Evolutionary conservation across 2,888 invertebrate genomes (phyloP).

Genomic region (Tenthredo notha): DNA sequence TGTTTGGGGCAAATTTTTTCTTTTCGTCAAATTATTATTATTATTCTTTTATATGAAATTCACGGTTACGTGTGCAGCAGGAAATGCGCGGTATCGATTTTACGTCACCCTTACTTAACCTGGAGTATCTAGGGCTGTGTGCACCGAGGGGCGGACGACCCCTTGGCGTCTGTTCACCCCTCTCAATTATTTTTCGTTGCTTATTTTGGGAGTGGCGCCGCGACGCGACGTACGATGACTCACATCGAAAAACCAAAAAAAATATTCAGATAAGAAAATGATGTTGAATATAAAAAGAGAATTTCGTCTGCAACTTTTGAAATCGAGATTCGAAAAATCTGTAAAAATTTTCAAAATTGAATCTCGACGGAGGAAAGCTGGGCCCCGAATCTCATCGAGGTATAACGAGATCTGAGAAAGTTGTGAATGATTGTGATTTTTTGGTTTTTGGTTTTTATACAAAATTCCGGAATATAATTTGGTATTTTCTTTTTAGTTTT

Average conservation of each 20-base stretch:
- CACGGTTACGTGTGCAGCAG: constrained; percentile 3
- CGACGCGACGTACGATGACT: background rate
- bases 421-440: background rate
- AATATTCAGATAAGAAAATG: background rate
- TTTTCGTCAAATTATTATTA: no score
- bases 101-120: constrained; percentile 20
- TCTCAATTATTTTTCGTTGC: background rate
- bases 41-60: no score
- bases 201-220: background rate
- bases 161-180: constrained; percentile 8
- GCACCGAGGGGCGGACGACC: background rate
- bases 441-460: no score
- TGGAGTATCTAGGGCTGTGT: background rate
- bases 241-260: background rate
- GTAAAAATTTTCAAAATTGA: background rate
- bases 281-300: background rate
- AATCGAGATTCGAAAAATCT: background rate
- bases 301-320: background rate
- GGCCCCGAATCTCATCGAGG: background rate
- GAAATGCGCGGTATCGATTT: constrained; percentile 34
- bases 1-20: no score
- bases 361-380: background rate
- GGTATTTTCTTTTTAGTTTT: background rate
- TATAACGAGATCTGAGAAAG: background rate
- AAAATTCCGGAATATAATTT: background rate